These are phyloP conservation scores for Meles meles DNA, from an alignment of 2,113 vertebrate species.

Conservation along the genomic window DNA sequence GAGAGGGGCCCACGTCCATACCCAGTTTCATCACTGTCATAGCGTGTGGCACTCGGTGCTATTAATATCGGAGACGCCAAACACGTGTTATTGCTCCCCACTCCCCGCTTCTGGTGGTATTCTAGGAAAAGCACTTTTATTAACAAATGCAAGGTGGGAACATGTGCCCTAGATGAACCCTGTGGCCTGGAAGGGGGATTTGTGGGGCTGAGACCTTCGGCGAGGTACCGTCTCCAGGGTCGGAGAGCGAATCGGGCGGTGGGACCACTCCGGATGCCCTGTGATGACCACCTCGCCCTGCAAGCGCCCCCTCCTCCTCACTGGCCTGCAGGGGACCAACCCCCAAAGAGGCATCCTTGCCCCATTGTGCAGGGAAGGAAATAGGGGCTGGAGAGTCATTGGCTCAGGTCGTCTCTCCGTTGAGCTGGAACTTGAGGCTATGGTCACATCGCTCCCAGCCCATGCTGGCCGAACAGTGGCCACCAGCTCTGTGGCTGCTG, in stretches of 20 bases:
- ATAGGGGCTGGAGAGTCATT: neutral
- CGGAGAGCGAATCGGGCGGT: neutral
- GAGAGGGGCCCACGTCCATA: conserved; percentile 79
- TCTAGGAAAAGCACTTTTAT: conserved; percentile 80
- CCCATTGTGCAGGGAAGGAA: neutral
- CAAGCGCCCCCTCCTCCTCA: rapidly evolving
- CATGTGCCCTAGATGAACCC: neutral
- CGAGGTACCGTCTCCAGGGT: neutral
- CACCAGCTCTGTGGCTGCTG: neutral
- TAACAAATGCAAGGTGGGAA: conserved; percentile 48
- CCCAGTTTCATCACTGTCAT: conserved; percentile 84
- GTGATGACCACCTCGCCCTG: neutral
- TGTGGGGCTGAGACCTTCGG: neutral
- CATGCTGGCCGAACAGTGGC: neutral
- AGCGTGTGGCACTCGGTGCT: conserved; percentile 80
- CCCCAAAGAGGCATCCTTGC: rapidly evolving
- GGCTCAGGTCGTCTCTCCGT: neutral
- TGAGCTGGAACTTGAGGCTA: neutral
- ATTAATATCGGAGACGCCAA: conserved; percentile 85
- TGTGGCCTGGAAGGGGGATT: neutral
- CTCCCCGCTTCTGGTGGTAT: conserved; percentile 65
- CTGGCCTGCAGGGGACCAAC: neutral
- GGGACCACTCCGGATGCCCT: rapidly evolving
- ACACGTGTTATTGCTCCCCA: conserved; percentile 75
- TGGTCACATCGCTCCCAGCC: neutral